A percentile compares a stretch with the other conserved stretches of the same genome.
These are phyloP conservation scores for Nixonia krombeini DNA, from an alignment of 1,140 invertebrate genomes.

Conservation along the genomic window DNA sequence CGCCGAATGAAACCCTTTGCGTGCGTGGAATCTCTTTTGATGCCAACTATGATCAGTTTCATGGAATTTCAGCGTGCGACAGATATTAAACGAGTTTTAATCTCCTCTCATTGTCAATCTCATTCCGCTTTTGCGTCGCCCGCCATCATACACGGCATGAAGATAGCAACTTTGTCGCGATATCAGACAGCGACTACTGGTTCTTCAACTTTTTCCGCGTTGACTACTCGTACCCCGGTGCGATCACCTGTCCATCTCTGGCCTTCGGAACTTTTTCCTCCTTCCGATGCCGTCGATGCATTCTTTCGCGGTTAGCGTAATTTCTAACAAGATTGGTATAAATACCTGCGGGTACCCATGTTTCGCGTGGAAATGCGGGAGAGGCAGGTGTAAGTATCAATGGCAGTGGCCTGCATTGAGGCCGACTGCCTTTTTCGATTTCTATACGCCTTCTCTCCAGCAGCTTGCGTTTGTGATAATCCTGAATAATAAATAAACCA, in stretches of 20 bases:
- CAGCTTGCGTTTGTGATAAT: slow-evolving; percentile 18
- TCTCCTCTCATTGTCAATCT: slow-evolving; percentile 42
- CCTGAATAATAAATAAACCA: slow-evolving; percentile 30
- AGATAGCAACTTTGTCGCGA: slow-evolving; percentile 40
- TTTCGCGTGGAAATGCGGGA: slow-evolving; percentile 48
- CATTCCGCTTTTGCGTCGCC: slow-evolving; percentile 41
- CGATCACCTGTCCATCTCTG: slow-evolving; percentile 35
- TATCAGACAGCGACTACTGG: slow-evolving; percentile 34
- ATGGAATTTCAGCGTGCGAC: slow-evolving; percentile 32
- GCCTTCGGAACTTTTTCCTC: slow-evolving; percentile 32
- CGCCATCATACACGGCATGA: slow-evolving; percentile 24
- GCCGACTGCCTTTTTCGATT: slow-evolving; percentile 49
- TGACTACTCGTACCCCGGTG: slow-evolving; percentile 9
- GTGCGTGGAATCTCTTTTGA: slow-evolving; percentile 16
- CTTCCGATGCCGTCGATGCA: slow-evolving; percentile 23
- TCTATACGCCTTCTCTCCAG: slow-evolving; percentile 26
- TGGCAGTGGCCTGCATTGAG: slow-evolving; percentile 40
- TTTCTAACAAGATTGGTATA: slow-evolving; percentile 47
- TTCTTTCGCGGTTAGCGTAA: slow-evolving; percentile 42
- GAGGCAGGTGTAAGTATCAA: slow-evolving; percentile 45
- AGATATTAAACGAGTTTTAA: slow-evolving; percentile 32
- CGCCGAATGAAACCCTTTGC: too few relatives aligned
- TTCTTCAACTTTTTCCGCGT: slow-evolving; percentile 37
- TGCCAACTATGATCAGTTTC: slow-evolving; percentile 40
- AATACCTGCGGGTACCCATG: slow-evolving; percentile 42